Base-by-base conservation (phyloP, 2,797 vertebrate species). In the Gymnothorax javanicus region DNA sequence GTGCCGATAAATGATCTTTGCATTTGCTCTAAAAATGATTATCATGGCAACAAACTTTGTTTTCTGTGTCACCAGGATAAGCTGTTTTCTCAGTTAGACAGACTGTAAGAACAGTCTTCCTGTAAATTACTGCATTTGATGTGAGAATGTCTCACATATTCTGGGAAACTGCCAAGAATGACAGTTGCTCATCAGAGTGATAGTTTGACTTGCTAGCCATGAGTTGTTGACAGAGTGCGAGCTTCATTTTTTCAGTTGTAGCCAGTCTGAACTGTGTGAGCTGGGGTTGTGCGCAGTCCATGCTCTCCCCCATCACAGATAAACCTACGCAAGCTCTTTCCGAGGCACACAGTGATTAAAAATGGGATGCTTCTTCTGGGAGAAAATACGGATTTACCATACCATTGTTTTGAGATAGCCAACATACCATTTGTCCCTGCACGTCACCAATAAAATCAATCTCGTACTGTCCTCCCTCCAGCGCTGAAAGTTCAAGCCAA, bases 401-500 rank as follows among this genome's bases (percentile, higher is more conserved):
- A 43, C 62, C 7, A 50, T 7, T 54, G 52, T 67, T 83, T 57
- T 20, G 82, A 62, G 33, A 12, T 6, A 6, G 59, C 57, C 20
- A 67, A 87, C 50, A 87, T 50, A 56, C 8, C 17, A 54, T 81
- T 3, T 52, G 17, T 27, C 50, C 62, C 79, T 81, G 57, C 59
- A 56, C 50, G n/a, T 33, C 57, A 56, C 75, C 27, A 67, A 83
- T 87, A 73, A 83, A 17, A 57, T 27, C 17, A 58, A 27, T 59
- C 67, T 58, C 60, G 59, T 15, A 33, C 52, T 50, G 25, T 52
- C 54, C 54, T 59, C 56, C 81, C 71, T 56, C 25, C 81, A 75
- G 62, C 25, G 20, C 64, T 20, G 7, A n/a, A 27, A 56, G 86
- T 83, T 87, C 57, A 69, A 17, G 86, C 86, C 84, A 77, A 85